Percentiles rank a stretch among this genome's conserved stretches.
Evolutionary conservation across 1,140 invertebrate species (phyloP).

Genomic region (Probaryconus sp.): DNA sequence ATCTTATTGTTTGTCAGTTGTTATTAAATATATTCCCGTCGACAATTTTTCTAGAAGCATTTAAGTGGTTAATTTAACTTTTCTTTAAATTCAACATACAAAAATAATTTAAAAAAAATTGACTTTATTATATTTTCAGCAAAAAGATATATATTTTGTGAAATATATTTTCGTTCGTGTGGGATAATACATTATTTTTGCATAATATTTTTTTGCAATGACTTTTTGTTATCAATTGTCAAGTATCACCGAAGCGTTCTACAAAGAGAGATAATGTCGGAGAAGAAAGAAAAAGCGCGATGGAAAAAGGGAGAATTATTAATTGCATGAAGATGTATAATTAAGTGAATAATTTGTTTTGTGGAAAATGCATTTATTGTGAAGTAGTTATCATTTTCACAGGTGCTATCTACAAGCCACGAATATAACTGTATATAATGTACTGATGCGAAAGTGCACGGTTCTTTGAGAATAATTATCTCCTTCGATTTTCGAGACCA

Average conservation of each 20-base stretch:
- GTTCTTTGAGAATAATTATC: slow-evolving; percentile 61
- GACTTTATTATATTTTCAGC: too few species aligned
- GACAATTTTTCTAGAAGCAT: neutral
- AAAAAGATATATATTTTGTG: too few species aligned
- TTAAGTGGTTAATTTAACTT: too few species aligned
- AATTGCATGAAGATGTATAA: slow-evolving; percentile 41
- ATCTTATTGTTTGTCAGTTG: slow-evolving; percentile 28
- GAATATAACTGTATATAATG: slow-evolving; percentile 57
- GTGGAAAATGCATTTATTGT: slow-evolving; percentile 39
- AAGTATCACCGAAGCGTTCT: too few species aligned
- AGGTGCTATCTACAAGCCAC: slow-evolving; percentile 41
- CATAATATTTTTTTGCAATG: too few species aligned
- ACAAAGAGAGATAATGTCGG: neutral
- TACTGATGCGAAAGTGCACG: slow-evolving; percentile 55
- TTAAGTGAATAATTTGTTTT: slow-evolving; percentile 56
- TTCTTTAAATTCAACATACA: too few species aligned
- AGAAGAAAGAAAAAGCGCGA: too few species aligned
- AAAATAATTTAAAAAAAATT: too few species aligned
- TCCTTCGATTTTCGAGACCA: slow-evolving; percentile 59
- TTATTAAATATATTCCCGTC: slow-evolving; percentile 2
- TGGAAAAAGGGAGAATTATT: too few species aligned
- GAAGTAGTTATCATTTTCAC: slow-evolving; percentile 49
- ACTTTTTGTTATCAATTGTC: too few species aligned
- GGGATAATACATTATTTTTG: too few species aligned
- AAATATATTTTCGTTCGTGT: too few species aligned